phyloP scores from a whole-genome alignment of 2,888 invertebrate genomes.

The Biston stratarius region DNA sequence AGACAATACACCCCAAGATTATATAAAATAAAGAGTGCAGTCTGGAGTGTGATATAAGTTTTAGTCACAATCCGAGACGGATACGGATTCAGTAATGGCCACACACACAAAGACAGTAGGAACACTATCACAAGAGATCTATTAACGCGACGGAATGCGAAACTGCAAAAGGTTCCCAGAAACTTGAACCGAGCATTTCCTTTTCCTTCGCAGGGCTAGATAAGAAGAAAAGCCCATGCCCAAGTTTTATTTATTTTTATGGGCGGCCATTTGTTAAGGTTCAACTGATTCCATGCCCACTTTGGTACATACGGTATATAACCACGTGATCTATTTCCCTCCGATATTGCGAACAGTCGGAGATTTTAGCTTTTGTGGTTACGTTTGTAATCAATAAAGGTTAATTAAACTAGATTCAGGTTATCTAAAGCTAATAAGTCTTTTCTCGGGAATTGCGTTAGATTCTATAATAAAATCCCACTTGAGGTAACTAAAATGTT shows the following conservation, averaged over 20 bases:
- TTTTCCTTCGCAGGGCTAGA: conserved; percentile 59
- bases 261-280: conserved; percentile 67
- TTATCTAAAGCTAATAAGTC: no score
- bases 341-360: conserved; percentile 19
- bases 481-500: no score
- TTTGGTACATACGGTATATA: conserved; percentile 40
- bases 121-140: conserved; percentile 61
- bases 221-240: conserved; percentile 60
- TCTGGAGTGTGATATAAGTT: neutral
- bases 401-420: no score
- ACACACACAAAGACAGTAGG: conserved; percentile 26
- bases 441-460: no score
- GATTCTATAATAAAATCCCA: no score
- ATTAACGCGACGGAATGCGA: conserved; percentile 58
- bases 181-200: conserved; percentile 63
- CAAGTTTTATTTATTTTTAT: conserved; percentile 76
- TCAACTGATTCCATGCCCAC: conserved; percentile 60
- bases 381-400: conserved; percentile 21
- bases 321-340: conserved; percentile 30
- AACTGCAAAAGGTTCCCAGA: conserved; percentile 60
- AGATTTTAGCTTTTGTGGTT: conserved; percentile 22
- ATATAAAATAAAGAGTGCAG: neutral
- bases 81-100: conserved; percentile 28
- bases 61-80: conserved; percentile 12
- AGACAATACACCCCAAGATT: no score